phyloP scores from a whole-genome alignment of 2,888 invertebrate species.

The Trissolcus brochymenae region DNA sequence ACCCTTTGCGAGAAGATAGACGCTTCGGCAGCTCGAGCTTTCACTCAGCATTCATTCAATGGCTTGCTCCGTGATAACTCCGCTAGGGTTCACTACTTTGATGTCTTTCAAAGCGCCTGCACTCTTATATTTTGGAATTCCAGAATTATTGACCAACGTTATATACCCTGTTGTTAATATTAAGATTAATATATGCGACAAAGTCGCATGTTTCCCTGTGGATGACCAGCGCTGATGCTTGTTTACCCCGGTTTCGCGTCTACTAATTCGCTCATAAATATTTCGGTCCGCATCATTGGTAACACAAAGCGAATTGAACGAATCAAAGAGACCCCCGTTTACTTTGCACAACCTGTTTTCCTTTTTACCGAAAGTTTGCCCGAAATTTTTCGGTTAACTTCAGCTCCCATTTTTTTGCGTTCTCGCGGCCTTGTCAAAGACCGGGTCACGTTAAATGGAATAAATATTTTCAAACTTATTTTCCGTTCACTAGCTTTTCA shows the following conservation, averaged over 20 bases:
- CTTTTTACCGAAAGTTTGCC: constrained; percentile 26
- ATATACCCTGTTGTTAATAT: constrained; percentile 46
- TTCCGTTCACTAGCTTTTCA: not conserved
- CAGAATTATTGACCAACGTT: constrained; percentile 43
- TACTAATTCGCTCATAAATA: constrained; percentile 46
- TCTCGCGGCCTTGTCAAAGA: constrained; percentile 25
- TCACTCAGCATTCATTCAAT: constrained; percentile 43
- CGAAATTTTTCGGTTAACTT: constrained; percentile 39
- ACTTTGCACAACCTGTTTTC: constrained; percentile 49
- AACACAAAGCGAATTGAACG: constrained; percentile 43
- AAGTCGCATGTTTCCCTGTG: constrained; percentile 25
- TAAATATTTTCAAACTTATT: constrained; percentile 4
- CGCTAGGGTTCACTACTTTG: constrained; percentile 44
- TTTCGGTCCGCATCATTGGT: constrained; percentile 23
- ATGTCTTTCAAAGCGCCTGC: constrained; percentile 47
- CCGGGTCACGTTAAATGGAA: constrained; percentile 26
- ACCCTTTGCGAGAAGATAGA: constrained; percentile 57
- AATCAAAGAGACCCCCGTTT: constrained; percentile 41
- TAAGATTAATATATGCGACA: constrained; percentile 47
- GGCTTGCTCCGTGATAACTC: constrained; percentile 48
- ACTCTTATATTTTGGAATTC: constrained; percentile 36
- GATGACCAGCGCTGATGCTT: constrained; percentile 11
- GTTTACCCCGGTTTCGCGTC: constrained; percentile 28
- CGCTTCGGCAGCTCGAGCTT: constrained; percentile 43
- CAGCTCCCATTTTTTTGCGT: constrained; percentile 26